Evolutionary conservation across 2,113 vertebrate species (phyloP), one percentile per base, ranked within the genome.

Genomic region (Delphinapterus leucas): DNA sequence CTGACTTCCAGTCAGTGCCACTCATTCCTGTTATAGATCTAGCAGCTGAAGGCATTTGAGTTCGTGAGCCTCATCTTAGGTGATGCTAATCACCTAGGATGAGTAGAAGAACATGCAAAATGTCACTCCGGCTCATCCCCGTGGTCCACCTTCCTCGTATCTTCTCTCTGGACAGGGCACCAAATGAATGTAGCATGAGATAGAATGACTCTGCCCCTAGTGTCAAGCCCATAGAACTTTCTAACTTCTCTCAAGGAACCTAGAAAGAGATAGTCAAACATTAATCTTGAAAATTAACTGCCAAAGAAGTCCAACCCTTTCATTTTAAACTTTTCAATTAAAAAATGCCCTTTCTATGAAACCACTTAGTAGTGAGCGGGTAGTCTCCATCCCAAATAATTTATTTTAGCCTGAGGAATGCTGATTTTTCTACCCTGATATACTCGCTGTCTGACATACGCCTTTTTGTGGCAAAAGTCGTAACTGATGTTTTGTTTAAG

Each of bases 71-170:
- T 9, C 17, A 3, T 44, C 44, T 65, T 21, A 6, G 44, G 28
- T 0, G 7, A 28, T 23, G 25, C 0, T 20, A 18, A 47, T 18
- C 55, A 9, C 53, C 0, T 2, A 3, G 55, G 41, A 9, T 12
- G 41, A 61, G 49, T 11, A 53, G 81, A 63, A 14, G 18, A n/a
- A 3, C 25, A 9, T 0, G 4, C 4, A 0, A 10, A 13, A 7
- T 36, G 15, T 85, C n/a, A 17, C 5, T 26, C 31, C 2, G 3
- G 33, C 36, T 60, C 4, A 2, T 38, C 25, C 8, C 60, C 0
- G 13, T 20, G 5, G 18, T 5, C 36, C 5, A 2, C 60, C 11
- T 26, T 12, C 47, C 23, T 60, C 4, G 0, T 11, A 8, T 53
- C 58, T 71, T n/a, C 49, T 87, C 89, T 60, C 31, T 60, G 25